Percentiles rank a stretch among this genome's conserved stretches.
Conservation (phyloP, 2,797 vertebrate species). For the Phoxinus dragarum region DNA sequence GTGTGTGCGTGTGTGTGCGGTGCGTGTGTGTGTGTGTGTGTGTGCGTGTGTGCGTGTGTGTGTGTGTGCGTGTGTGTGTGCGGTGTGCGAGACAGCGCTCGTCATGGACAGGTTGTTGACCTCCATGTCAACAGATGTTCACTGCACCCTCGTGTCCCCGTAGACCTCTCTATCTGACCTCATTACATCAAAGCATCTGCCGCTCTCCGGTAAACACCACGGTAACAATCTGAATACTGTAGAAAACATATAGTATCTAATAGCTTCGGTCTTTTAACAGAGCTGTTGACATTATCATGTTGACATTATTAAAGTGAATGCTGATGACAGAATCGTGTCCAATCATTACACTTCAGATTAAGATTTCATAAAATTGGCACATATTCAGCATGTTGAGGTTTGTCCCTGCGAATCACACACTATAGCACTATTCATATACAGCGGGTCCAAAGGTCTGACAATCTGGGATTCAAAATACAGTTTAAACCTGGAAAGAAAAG, state of each 20-base stretch:
- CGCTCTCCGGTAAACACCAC: not conserved
- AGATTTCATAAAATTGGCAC: conserved; percentile 31
- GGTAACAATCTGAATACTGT: not conserved
- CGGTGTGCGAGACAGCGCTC: not conserved
- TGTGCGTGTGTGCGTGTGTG: no score
- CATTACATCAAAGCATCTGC: conserved; percentile 26
- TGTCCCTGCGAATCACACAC: not conserved
- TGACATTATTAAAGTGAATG: conserved; percentile 6
- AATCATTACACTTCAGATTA: conserved; percentile 21
- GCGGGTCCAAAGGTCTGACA: not conserved
- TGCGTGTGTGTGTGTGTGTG: not conserved
- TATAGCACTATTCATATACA: not conserved
- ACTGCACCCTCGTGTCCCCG: conserved; percentile 1
- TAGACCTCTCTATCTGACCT: conserved; percentile 12
- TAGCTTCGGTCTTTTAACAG: not conserved
- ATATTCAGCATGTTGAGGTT: conserved; percentile 4
- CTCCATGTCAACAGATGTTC: conserved; percentile 34
- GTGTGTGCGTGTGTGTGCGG: not conserved
- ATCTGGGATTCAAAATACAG: not conserved
- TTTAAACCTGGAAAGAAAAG: not conserved
- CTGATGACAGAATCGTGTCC: conserved; percentile 16
- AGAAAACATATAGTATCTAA: not conserved
- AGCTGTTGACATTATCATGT: not conserved
- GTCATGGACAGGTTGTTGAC: conserved; percentile 11
- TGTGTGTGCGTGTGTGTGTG: no score